Evolutionary conservation across 2,888 invertebrate species (phyloP).

Genomic region (Sympetrum striolatum): DNA sequence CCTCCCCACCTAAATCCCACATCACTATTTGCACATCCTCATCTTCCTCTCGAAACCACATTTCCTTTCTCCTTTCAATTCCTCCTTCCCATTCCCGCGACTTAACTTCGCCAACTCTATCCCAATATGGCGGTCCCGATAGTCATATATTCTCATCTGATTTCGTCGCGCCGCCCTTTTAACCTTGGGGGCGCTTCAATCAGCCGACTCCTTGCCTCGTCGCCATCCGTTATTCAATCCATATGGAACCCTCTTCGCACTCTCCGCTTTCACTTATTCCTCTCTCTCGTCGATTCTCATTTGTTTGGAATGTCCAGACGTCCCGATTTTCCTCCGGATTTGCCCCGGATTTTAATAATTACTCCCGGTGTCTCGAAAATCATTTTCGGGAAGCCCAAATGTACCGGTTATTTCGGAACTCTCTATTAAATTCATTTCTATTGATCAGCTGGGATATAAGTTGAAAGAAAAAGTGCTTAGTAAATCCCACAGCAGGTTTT

Average conservation of each 20-base stretch:
- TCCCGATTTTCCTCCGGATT: too few species aligned
- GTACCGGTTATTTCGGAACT: too few species aligned
- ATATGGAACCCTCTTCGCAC: background rate
- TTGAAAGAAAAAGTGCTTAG: too few species aligned
- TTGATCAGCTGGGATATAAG: too few species aligned
- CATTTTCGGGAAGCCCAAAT: too few species aligned
- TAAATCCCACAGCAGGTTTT: too few species aligned
- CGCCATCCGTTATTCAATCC: background rate
- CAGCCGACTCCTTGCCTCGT: background rate
- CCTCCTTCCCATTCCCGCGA: background rate
- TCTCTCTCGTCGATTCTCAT: background rate
- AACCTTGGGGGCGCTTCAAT: background rate
- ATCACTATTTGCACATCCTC: background rate
- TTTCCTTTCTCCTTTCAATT: background rate
- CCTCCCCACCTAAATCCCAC: background rate
- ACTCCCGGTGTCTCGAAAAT: too few species aligned
- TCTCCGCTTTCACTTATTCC: background rate
- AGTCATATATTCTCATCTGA: background rate
- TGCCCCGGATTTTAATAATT: too few species aligned
- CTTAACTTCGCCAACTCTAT: background rate
- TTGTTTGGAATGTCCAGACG: too few species aligned
- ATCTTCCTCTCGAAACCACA: background rate
- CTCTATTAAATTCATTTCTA: too few species aligned
- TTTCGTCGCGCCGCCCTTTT: background rate
- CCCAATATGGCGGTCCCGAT: background rate